Percentiles rank a stretch among this genome's conserved stretches.
Evolutionary conservation across 2,797 vertebrate genomes (phyloP).

Genomic region (Enteromius trimaculatus): DNA sequence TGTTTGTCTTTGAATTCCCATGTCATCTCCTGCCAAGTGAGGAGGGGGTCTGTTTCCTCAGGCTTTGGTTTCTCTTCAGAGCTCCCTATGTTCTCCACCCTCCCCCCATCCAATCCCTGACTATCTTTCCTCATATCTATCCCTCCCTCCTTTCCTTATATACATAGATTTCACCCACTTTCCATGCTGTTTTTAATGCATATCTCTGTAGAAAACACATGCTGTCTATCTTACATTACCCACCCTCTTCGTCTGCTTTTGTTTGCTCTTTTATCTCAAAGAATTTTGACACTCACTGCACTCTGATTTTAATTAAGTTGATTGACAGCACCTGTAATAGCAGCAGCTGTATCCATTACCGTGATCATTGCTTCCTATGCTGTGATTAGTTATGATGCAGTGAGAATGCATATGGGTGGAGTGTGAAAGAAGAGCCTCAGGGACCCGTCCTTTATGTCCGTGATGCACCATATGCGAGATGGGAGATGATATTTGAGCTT

Average conservation of each 20-base stretch:
- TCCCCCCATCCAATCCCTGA: neutral
- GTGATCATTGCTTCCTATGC: conserved; percentile 70
- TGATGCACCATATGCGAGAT: neutral
- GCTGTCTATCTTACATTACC: conserved; percentile 4
- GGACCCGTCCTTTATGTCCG: neutral
- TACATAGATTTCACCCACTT: neutral
- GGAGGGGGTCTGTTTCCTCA: conserved; percentile 60
- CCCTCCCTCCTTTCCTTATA: conserved; percentile 39
- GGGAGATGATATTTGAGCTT: neutral
- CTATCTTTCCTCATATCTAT: conserved; percentile 8
- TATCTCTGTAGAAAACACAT: conserved; percentile 13
- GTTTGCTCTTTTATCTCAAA: conserved; percentile 21
- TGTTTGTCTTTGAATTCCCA: conserved; percentile 70
- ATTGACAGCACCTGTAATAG: conserved; percentile 72
- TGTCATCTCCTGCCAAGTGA: conserved; percentile 67
- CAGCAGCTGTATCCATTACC: conserved; percentile 74
- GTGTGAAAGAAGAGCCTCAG: conserved; percentile 3
- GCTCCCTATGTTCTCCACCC: conserved; percentile 33
- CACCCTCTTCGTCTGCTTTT: conserved; percentile 5
- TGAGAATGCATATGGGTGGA: conserved; percentile 36
- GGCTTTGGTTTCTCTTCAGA: conserved; percentile 44
- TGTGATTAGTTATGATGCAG: conserved; percentile 61
- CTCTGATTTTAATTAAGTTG: conserved; percentile 63
- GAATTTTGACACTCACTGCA: conserved; percentile 26
- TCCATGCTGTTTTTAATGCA: conserved; percentile 31